Evolutionary conservation across 37 sponge, comb jelly and placozoan genomes (phyloP), one percentile per base, ranked within the genome.

Genomic region (Amphimedon queenslandica): DNA sequence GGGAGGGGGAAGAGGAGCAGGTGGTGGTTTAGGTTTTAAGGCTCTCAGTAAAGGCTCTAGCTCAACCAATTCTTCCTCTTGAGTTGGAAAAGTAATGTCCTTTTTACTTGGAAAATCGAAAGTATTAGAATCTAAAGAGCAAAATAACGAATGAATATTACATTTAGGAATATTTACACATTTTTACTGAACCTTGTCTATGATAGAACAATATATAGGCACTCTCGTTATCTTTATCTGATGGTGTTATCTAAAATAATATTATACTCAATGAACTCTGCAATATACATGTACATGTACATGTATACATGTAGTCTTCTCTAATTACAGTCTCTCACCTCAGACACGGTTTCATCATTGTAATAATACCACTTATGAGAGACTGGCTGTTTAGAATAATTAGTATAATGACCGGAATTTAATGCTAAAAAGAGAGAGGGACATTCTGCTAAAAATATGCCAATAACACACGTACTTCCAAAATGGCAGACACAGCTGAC

Each of bases 371-470:
- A 90, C 61, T 85, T 69, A 0, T 42, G 34, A 24, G 75, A 58
- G 33, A 60, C 35, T 5, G 70, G 73, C 64, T 84, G 82, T 11
- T 29, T 40, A 24, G 30, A 55, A 74, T 81, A 90, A 13, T 82
- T 82, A 16, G 86, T 90, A 58, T 85, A 90, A 79, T 85, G 86
- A n/a, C 86, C 91, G 21, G 60, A 72, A 39, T 76, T 43, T 23
- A 84, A 61, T 23, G 75, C 90, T 87, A 72, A 21, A 37, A 2
- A 24, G 64, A 11, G 42, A 21, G 63, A 28, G 40, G 35, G 32
- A 36, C 8, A 42, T 4, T 23, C 28, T 23, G 25, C n/a, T n/a
- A n/a, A n/a, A n/a, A n/a, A n/a, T n/a, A n/a, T n/a, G n/a, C n/a
- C 1, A 32, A 30, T 16, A 1, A 1, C 42, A 33, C 43, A 74